A percentile compares a stretch with the other conserved stretches of the same genome.
These are phyloP conservation scores for Helarctos malayanus DNA, from an alignment of 2,797 vertebrate genomes.

Conservation along the genomic window DNA sequence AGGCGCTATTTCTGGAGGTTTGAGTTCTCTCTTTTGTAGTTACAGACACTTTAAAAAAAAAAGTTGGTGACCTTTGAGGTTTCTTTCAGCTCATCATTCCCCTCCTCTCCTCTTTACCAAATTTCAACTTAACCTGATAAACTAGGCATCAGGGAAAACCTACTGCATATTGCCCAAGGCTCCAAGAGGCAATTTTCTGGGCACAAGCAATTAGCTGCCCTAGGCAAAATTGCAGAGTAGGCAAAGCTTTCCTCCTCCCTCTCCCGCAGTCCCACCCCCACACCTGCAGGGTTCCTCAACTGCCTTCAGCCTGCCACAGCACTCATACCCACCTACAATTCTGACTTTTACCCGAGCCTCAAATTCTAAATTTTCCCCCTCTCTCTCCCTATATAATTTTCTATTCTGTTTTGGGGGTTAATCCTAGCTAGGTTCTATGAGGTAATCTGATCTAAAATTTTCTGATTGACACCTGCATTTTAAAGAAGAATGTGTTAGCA, in stretches of 20 bases:
- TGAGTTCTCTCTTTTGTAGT: conserved; percentile 31
- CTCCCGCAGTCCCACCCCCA: conserved; percentile 58
- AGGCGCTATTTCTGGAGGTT: not conserved
- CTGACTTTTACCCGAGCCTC: conserved; percentile 20
- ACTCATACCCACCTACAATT: conserved; percentile 61
- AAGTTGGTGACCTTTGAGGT: conserved; percentile 74
- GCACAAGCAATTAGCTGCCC: conserved; percentile 82
- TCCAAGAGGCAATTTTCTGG: conserved; percentile 83
- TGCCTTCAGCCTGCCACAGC: conserved; percentile 66
- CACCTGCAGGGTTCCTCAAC: conserved; percentile 50
- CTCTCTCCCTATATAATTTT: not conserved
- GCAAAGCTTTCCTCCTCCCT: conserved; percentile 73
- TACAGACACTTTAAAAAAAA: conserved; percentile 16
- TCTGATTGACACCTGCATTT: conserved; percentile 67
- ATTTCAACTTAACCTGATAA: conserved; percentile 83
- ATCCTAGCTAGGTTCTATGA: conserved; percentile 67
- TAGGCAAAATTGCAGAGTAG: conserved; percentile 77
- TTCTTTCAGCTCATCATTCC: conserved; percentile 67
- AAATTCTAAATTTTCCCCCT: conserved; percentile 37
- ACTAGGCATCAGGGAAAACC: conserved; percentile 82
- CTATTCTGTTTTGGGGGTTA: conserved; percentile 64
- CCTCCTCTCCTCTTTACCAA: conserved; percentile 62
- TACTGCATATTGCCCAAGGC: conserved; percentile 82
- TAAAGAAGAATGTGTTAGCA: conserved; percentile 67
- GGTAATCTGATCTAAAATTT: conserved; percentile 70